These are phyloP conservation scores for Petromus typicus DNA, from an alignment of 2,113 vertebrate species.

Conservation along the genomic window DNA sequence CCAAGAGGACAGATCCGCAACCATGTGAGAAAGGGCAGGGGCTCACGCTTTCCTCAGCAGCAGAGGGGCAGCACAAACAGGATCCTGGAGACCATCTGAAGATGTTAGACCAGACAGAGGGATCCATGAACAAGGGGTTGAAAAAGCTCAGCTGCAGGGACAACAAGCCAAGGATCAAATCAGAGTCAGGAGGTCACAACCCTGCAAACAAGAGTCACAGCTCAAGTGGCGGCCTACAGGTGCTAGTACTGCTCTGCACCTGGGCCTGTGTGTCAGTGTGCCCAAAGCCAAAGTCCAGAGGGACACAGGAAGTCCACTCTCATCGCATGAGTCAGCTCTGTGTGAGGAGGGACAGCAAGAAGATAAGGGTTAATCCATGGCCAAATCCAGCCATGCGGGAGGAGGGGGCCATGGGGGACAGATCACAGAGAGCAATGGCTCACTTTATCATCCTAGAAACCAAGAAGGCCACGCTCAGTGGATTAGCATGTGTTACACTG, in stretches of 20 bases:
- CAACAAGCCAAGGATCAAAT: fast-evolving
- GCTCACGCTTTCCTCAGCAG: neutral
- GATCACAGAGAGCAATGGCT: neutral
- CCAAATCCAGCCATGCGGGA: neutral
- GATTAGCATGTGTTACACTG: neutral
- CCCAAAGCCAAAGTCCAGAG: neutral
- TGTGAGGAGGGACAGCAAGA: neutral
- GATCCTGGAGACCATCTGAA: neutral
- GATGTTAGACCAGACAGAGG: neutral
- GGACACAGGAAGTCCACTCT: neutral
- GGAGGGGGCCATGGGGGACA: fast-evolving
- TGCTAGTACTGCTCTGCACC: neutral
- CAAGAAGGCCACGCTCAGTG: neutral
- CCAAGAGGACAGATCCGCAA: neutral
- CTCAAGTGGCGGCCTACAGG: neutral
- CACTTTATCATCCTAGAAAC: neutral
- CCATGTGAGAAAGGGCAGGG: neutral
- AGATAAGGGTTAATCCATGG: neutral
- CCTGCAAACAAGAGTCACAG: neutral
- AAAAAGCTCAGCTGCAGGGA: neutral
- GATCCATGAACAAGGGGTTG: neutral
- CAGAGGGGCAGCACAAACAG: neutral
- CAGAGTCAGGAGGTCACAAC: neutral
- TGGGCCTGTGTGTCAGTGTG: fast-evolving
- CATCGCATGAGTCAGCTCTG: neutral